These are phyloP conservation scores for Hassar affinis DNA, from an alignment of 2,113 vertebrate genomes.

Conservation along the genomic window DNA sequence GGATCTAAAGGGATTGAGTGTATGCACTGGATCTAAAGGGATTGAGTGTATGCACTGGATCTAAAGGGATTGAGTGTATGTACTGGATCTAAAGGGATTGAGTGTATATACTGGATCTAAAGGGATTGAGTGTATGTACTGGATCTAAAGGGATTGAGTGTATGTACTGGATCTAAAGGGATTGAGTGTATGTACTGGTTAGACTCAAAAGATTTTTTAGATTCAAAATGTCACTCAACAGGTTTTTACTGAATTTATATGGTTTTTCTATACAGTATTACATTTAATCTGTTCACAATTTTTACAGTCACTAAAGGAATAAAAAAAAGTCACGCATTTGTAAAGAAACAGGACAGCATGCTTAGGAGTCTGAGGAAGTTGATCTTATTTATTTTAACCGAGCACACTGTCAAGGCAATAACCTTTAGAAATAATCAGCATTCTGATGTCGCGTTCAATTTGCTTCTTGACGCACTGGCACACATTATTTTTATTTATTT, in stretches of 20 bases:
- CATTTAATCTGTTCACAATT: constrained; percentile 52
- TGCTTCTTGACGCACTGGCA: not conserved
- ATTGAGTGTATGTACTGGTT: not conserved
- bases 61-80: too few species aligned
- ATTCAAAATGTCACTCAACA: constrained; percentile 15
- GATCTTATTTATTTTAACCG: too few species aligned
- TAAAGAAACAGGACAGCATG: constrained; percentile 28
- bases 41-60: too few species aligned
- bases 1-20: too few species aligned
- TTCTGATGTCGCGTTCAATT: constrained; percentile 11
- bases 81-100: too few species aligned
- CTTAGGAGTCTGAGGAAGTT: constrained; percentile 16
- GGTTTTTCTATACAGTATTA: constrained; percentile 57
- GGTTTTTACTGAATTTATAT: constrained; percentile 56
- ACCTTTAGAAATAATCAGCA: constrained; percentile 20
- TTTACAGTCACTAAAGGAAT: constrained; percentile 52
- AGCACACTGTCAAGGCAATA: constrained; percentile 20
- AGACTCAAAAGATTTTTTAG: too few species aligned
- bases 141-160: too few species aligned
- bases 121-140: too few species aligned
- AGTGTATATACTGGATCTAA: too few species aligned
- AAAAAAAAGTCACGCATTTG: constrained; percentile 8
- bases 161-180: too few species aligned
- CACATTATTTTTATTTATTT: not conserved
- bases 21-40: too few species aligned